Evolutionary conservation across 1,140 invertebrate species (phyloP).

Genomic region (Diabrotica virgifera): DNA sequence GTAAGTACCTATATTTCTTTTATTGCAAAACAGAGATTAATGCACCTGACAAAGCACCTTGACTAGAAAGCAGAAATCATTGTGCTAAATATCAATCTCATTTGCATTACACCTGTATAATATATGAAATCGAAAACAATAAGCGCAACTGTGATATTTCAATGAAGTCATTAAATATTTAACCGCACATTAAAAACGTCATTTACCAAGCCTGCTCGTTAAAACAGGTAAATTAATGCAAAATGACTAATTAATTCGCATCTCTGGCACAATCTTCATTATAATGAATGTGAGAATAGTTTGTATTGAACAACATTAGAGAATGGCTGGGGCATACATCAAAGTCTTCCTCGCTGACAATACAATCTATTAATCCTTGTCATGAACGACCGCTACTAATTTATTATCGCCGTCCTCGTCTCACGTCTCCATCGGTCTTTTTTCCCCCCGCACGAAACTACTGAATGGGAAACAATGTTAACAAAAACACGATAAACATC

Average conservation of each 20-base stretch:
- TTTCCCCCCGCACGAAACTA: conserved; percentile 24
- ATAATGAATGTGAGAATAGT: conserved; percentile 46
- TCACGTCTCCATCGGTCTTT: conserved; percentile 4
- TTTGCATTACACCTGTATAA: too few relatives aligned
- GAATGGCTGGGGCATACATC: conserved; percentile 43
- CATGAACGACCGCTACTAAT: conserved; percentile 42
- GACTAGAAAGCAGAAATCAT: too few relatives aligned
- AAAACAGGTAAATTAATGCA: background rate
- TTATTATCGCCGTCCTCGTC: conserved; percentile 38
- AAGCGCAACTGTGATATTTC: too few relatives aligned
- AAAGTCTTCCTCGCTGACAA: conserved; percentile 46
- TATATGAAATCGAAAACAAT: too few relatives aligned
- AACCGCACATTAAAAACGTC: too few relatives aligned
- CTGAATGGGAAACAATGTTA: conserved; percentile 36
- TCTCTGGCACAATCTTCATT: conserved; percentile 25
- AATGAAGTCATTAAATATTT: too few relatives aligned
- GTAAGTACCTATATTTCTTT: too few relatives aligned
- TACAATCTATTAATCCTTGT: conserved; percentile 48
- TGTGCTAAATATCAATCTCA: too few relatives aligned
- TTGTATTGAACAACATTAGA: conserved; percentile 42
- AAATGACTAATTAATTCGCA: conserved; percentile 11
- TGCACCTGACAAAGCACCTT: too few relatives aligned
- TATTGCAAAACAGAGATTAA: too few relatives aligned
- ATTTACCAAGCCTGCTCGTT: too few relatives aligned
- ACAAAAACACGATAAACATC: conserved; percentile 36